Base-by-base conservation (phyloP, 2,888 invertebrate genomes). In the Eupithecia centaureata region DNA sequence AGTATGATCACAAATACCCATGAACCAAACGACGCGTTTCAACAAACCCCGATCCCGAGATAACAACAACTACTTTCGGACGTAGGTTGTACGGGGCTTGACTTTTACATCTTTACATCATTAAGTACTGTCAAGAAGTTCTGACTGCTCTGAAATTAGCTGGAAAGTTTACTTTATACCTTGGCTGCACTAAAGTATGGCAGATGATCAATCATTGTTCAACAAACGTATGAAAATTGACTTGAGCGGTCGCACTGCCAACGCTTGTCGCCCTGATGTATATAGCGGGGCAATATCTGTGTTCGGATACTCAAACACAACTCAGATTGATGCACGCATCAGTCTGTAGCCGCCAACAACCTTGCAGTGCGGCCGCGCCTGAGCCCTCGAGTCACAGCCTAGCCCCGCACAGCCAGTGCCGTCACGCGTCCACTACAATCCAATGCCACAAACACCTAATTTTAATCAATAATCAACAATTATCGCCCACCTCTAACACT, bases 381-480 rank as follows among this genome's bases (percentile, higher is more conserved):
- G 28, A 28, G n/a, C 54, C 56, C 15, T 22, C 22, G 10, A 25
- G 25, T 28, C 28, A 42, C n/a, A 51, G 38, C 63, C 61, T 73
- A 22, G 66, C 63, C 67, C 65, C 68, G 22, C 58, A 51, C 64
- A 18, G 59, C 67, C 67, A 27, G 27, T 67, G 51, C 73, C 62
- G 68, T 65, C 77, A 75, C 78, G 77, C 80, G 76, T 73, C 80
- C 75, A 82, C 89, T 89, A 89, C 91, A 74, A 82, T 86, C 90
- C 88, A 87, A 89, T 88, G 89, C 88, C 91, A 87, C 87, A 85
- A 91, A 92, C 90, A 89, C 87, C 72, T 90, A 92, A 92, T 90
- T 89, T 91, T 92, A 90, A 89, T 91, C 93, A 93, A 92, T 92
- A 92, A 93, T 93, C 93, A 93, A 93, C 93, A 93, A 93, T 91